phyloP scores from a whole-genome alignment of 2,888 invertebrate species.

The Mimas tiliae region DNA sequence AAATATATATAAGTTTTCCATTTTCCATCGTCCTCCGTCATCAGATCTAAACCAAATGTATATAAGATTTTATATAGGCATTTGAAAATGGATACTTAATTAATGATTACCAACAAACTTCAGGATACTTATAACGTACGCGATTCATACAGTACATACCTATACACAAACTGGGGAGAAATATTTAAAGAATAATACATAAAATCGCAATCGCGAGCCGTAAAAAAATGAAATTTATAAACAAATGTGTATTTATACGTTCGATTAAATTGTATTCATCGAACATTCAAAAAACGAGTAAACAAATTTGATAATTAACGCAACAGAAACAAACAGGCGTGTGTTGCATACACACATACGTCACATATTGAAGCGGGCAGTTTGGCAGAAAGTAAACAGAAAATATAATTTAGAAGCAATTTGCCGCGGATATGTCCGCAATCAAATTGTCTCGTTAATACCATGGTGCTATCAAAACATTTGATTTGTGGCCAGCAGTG shows the following conservation, averaged over 20 bases:
- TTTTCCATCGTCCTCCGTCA: too few relatives aligned
- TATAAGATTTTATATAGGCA: too few relatives aligned
- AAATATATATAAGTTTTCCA: too few relatives aligned
- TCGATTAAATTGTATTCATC: slow-evolving; percentile 50
- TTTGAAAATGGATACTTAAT: neutral
- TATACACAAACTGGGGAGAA: too few relatives aligned
- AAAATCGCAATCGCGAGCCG: slow-evolving; percentile 29
- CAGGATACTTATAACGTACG: neutral
- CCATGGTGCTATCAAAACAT: slow-evolving; percentile 84
- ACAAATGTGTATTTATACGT: slow-evolving; percentile 29
- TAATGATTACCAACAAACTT: neutral
- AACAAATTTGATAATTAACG: slow-evolving; percentile 74
- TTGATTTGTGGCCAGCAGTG: slow-evolving; percentile 79
- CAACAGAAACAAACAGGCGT: slow-evolving; percentile 72
- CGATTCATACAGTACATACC: neutral
- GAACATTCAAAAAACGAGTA: slow-evolving; percentile 59
- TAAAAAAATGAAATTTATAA: slow-evolving; percentile 33
- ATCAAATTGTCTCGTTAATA: slow-evolving; percentile 85
- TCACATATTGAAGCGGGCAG: slow-evolving; percentile 76
- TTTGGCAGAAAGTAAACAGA: slow-evolving; percentile 84
- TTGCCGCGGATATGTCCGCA: slow-evolving; percentile 84
- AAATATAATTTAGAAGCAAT: slow-evolving; percentile 85
- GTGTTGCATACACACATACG: slow-evolving; percentile 60
- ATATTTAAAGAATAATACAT: too few relatives aligned
- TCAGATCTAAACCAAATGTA: too few relatives aligned